These are phyloP conservation scores for Neopipo cinnamomea DNA, from an alignment of 2,113 vertebrate species.

Conservation along the genomic window DNA sequence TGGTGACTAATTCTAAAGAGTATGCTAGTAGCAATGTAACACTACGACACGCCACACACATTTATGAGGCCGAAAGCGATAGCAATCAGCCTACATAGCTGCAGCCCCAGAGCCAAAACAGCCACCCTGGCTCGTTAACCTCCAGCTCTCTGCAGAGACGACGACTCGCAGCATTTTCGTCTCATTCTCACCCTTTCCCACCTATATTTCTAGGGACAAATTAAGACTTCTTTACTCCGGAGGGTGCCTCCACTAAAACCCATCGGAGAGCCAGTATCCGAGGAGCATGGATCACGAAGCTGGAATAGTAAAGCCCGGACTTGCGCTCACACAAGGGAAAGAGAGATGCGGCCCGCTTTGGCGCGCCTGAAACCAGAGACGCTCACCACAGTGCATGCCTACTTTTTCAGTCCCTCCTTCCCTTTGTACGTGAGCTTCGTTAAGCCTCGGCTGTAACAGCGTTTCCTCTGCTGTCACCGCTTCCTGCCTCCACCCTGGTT, in stretches of 20 bases:
- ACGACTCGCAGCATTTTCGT: background rate
- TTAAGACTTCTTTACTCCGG: background rate
- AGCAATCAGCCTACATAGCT: background rate
- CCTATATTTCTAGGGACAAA: background rate
- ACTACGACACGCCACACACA: background rate
- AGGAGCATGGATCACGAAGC: background rate
- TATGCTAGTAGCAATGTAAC: background rate
- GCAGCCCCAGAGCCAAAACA: background rate
- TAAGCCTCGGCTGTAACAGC: background rate
- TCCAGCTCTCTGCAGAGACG: background rate
- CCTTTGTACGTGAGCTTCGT: background rate
- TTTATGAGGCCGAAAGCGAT: background rate
- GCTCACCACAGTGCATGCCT: background rate
- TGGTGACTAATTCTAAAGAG: background rate
- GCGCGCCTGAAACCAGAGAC: background rate
- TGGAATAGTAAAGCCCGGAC: background rate
- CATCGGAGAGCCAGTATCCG: background rate
- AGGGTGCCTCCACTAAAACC: background rate
- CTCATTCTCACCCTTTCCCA: background rate
- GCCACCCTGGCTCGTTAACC: background rate
- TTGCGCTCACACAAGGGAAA: background rate
- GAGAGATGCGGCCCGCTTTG: background rate
- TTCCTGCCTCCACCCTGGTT: background rate
- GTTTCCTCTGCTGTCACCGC: background rate
- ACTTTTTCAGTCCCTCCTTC: constrained; percentile 5